A percentile compares a stretch with the other conserved stretches of the same genome.
Conservation (phyloP, 1,140 invertebrate genomes). For the Caenorhabditis latens region DNA sequence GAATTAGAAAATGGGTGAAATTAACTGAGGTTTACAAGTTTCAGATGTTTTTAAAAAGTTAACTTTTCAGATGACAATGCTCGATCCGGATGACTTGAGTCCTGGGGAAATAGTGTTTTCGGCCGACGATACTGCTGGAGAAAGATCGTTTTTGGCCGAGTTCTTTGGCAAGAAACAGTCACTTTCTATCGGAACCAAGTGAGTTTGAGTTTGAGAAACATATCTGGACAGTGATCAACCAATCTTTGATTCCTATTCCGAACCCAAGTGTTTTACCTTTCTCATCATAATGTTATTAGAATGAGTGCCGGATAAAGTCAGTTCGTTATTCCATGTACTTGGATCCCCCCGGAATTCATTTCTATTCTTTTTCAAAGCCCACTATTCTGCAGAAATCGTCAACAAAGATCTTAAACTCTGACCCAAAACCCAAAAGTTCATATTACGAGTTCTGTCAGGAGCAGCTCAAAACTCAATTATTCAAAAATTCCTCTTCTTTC, state of each 20-base stretch:
- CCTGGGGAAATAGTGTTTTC: constrained; percentile 40
- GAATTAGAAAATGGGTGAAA: background rate
- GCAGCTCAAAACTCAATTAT: background rate
- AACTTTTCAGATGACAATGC: constrained; percentile 44
- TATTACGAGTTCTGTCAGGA: background rate
- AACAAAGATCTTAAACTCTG: too few species aligned
- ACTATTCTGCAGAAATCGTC: too few species aligned
- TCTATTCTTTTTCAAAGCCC: too few species aligned
- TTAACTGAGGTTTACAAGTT: too few species aligned
- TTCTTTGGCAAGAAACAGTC: constrained; percentile 46
- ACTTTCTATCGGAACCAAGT: constrained; percentile 21
- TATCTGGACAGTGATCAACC: too few species aligned
- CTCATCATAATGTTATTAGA: too few species aligned
- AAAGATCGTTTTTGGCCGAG: constrained; percentile 11
- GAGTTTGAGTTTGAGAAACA: background rate
- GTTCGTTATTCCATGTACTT: too few species aligned
- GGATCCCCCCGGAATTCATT: too few species aligned
- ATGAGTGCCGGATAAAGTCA: too few species aligned
- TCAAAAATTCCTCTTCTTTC: background rate
- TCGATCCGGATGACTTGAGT: constrained; percentile 44
- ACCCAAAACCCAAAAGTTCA: constrained; percentile 3
- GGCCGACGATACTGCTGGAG: background rate
- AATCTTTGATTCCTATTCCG: too few species aligned
- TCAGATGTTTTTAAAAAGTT: too few species aligned
- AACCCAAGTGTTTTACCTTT: too few species aligned